Evolutionary conservation across 2,113 vertebrate species (phyloP), one percentile per base, ranked within the genome.

Genomic region (Cyphomyrus discorhynchus): DNA sequence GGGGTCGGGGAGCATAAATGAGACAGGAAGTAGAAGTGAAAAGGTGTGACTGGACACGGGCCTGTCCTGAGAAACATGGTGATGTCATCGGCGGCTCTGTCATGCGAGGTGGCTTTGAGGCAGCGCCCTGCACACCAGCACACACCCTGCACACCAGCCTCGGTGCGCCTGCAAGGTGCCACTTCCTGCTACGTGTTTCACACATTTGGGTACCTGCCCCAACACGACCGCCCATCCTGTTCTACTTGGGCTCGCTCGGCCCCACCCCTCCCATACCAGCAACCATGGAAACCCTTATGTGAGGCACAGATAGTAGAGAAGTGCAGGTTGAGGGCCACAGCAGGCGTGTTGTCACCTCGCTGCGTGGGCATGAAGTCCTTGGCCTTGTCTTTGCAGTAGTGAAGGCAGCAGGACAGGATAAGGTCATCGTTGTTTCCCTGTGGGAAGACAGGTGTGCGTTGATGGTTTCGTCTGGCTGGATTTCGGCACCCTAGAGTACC

Each of bases 381-480:
- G 39, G 98, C 97, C 91, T 98, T 98, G 95, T 99, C 98, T 93
- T 98, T 98, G 96, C 98, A 99, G 93, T 99, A 99, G 94, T 99
- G 96, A 31, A 97, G 96, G 92, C 97, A 97, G 92, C 97, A 97
- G 53, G 96, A 97, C 56, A 97, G 95, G 89, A 97, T 97, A 92
- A 97, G 88, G 92, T 99, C 98, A 1, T 99, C 98, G 0, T 99
- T 99, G 94, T 97, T 99, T 13, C 98, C 98, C 98, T 99, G 94
- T 45, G 89, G 49, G 94, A 42, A 80, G 91, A 92, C 52, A 92
- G 15, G 58, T 87, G 82, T n/a, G 49, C 52, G 58, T 27, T 39
- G 19, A 35, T 31, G 47, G 24, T 1, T 27, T 86, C 11, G 45
- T 49, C 45, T 27, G 45, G 83, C 83, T 19, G 6, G 24, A n/a